phyloP scores from a whole-genome alignment of 2,113 vertebrate species.

The Pao palembangensis region DNA sequence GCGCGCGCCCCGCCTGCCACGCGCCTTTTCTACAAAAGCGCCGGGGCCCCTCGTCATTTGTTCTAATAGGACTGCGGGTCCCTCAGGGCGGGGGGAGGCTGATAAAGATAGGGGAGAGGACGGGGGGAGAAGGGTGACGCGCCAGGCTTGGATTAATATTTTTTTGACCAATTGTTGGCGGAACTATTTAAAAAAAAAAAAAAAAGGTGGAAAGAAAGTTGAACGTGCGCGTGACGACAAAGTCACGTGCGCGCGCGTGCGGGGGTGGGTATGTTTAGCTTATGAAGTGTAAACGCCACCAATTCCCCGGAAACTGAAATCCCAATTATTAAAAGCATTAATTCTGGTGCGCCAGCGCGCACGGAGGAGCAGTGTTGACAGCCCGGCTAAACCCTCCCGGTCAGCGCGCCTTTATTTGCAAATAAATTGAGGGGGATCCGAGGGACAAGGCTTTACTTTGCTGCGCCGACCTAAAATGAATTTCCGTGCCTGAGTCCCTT shows the following conservation, averaged over 20 bases:
- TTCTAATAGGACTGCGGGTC: constrained; percentile 97
- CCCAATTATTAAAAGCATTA: constrained; percentile 99
- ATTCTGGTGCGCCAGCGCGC: constrained; percentile 87
- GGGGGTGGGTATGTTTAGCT: constrained; percentile 58
- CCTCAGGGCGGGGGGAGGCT: constrained; percentile 62
- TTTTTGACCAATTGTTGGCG: constrained; percentile 40
- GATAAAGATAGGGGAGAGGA: constrained; percentile 49
- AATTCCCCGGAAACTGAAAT: constrained; percentile 90
- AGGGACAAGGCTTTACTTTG: constrained; percentile 87
- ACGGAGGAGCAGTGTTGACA: constrained; percentile 87
- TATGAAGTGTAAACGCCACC: constrained; percentile 80
- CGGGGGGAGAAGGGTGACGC: constrained; percentile 13
- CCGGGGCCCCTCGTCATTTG: constrained; percentile 88
- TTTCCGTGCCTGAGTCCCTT: constrained; percentile 95
- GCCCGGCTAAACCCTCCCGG: constrained; percentile 99
- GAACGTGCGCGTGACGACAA: constrained; percentile 8
- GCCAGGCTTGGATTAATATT: constrained; percentile 32
- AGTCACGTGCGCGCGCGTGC: neutral
- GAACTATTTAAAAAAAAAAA: neutral
- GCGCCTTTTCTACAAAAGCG: constrained; percentile 96
- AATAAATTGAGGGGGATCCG: constrained; percentile 99
- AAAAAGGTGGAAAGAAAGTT: constrained; percentile 7
- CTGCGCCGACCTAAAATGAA: constrained; percentile 88
- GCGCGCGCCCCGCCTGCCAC: constrained; percentile 76
- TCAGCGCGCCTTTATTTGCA: constrained; percentile 99